Conservation (phyloP, 2,888 invertebrate species). For the Ornithoptera priamus region DNA sequence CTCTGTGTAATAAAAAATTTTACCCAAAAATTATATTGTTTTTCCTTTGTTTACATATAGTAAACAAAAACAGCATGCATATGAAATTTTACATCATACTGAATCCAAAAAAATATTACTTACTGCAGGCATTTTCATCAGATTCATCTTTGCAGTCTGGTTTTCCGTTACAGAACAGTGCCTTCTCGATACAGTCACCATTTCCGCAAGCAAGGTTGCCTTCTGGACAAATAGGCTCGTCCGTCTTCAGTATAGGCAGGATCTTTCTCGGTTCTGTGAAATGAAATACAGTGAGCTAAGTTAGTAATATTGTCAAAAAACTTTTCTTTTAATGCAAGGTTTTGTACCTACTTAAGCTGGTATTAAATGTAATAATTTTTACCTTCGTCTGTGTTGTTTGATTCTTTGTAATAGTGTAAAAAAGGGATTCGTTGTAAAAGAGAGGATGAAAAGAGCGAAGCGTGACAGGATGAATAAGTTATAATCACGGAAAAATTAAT, state of each 20-base stretch:
- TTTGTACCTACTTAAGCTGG: background rate
- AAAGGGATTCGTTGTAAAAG: constrained; percentile 40
- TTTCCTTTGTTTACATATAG: too few species aligned
- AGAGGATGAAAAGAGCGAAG: constrained; percentile 52
- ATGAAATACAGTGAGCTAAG: constrained; percentile 19
- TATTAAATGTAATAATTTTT: constrained; percentile 29
- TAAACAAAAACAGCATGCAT: too few species aligned
- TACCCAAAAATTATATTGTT: too few species aligned
- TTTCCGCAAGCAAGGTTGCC: constrained; percentile 95
- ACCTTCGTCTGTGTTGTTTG: constrained; percentile 45
- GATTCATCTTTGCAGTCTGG: constrained; percentile 96
- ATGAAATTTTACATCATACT: background rate
- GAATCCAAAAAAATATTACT: constrained; percentile 66
- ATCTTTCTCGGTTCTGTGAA: constrained; percentile 92
- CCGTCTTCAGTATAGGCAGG: constrained; percentile 93
- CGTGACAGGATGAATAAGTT: constrained; percentile 54
- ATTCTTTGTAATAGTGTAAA: constrained; percentile 52
- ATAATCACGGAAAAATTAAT: constrained; percentile 35
- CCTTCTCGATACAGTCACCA: constrained; percentile 94
- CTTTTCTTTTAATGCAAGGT: background rate
- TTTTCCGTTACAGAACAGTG: constrained; percentile 95
- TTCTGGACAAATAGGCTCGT: constrained; percentile 94
- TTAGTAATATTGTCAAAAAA: background rate
- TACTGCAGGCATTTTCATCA: constrained; percentile 97
- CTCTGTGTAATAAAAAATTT: too few species aligned